These are phyloP conservation scores for Paramisgurnus dabryanus DNA, from an alignment of 2,113 vertebrate species.

Conservation along the genomic window DNA sequence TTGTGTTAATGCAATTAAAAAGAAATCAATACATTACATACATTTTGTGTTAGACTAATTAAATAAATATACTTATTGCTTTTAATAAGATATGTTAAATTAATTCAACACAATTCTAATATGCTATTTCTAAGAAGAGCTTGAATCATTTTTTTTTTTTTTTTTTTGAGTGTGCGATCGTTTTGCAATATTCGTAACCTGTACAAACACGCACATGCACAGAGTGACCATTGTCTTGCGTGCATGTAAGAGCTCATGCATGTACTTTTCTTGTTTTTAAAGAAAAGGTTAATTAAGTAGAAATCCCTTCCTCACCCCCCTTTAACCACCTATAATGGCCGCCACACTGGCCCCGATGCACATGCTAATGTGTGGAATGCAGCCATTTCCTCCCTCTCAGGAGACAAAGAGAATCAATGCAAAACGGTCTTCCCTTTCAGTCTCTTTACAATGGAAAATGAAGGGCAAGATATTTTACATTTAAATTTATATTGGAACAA, in stretches of 20 bases:
- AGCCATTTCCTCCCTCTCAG: slow-evolving; percentile 75
- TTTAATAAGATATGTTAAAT: too few species aligned
- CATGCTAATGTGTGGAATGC: slow-evolving; percentile 81
- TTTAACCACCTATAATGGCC: slow-evolving; percentile 58
- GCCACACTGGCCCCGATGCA: slow-evolving; percentile 68
- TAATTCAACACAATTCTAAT: too few species aligned
- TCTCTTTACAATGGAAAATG: slow-evolving; percentile 13
- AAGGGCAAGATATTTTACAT: slow-evolving; percentile 28
- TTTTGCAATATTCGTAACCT: too few species aligned
- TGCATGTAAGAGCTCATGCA: slow-evolving; percentile 52
- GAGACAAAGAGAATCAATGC: slow-evolving; percentile 73
- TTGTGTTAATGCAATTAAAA: too few species aligned
- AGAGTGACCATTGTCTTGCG: slow-evolving; percentile 31
- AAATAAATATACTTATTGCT: too few species aligned
- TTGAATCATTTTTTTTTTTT: too few species aligned
- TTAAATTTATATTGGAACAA: slow-evolving; percentile 6
- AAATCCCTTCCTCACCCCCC: slow-evolving; percentile 53
- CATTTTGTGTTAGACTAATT: too few species aligned
- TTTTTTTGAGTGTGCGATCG: too few species aligned
- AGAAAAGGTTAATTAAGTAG: slow-evolving; percentile 58
- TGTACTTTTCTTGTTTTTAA: slow-evolving; percentile 57
- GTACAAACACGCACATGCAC: slow-evolving; percentile 31
- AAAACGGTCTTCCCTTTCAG: slow-evolving; percentile 42
- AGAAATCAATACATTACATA: too few species aligned
- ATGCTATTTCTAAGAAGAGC: too few species aligned